Evolutionary conservation across 2,113 vertebrate species (phyloP), one percentile per base, ranked within the genome.

Genomic region (Trichomycterus rosablanca): DNA sequence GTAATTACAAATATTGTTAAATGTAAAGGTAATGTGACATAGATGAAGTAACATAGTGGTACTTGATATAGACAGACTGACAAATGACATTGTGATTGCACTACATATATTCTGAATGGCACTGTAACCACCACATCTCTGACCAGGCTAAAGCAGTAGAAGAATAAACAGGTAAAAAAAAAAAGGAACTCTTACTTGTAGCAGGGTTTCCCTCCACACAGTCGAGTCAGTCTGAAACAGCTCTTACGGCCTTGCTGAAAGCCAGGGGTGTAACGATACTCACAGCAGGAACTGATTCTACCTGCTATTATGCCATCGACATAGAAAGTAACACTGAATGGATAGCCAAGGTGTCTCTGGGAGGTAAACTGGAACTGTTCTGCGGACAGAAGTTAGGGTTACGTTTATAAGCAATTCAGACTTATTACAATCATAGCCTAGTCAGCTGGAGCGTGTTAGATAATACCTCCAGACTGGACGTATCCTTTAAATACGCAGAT

Each of bases 281-380:
- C 87, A 12, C 89, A 90, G 78, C 89, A 90, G 19, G 86, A 85
- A 48, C 87, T 90, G 72, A 90, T 84, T 34, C 83, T 76, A 37
- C 84, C 78, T 14, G 59, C 80, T 67, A 78, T 75, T 14, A 90
- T 72, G 48, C 87, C 81, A 9, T 88, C 87, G 8, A 88, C 75
- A 11, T 81, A 88, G 49, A 90, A 44, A 6, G 81, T 77, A 9
- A 73, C 78, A 1, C 87, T 90, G 80, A 90, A 90, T 10, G 86
- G 89, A 44, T 70, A 87, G 11, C 87, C 81, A 65, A 75, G 59
- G 66, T 89, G 87, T 43, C 88, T 83, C 69, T 81, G 83, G 20
- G 88, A 90, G 40, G 78, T 54, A 44, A 89, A 89, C 58, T 85
- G 78, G 72, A 90, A 90, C 63, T 76, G 75, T 48, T 88, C 89